phyloP scores from a whole-genome alignment of 2,797 vertebrate species.

The Parauchenoglanis punctatus region DNA sequence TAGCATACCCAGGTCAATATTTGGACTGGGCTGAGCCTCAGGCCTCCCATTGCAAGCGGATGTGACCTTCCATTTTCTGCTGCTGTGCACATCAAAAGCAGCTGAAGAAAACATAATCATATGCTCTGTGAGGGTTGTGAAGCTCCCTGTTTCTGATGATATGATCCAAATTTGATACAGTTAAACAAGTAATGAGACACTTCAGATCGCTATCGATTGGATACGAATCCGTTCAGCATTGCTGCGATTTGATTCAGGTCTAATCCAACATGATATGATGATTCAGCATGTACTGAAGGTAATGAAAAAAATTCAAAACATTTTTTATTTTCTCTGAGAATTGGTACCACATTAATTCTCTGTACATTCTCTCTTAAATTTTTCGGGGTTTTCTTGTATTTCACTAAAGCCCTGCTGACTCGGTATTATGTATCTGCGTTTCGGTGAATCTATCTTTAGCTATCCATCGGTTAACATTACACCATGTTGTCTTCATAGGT shows the following conservation, averaged over 20 bases:
- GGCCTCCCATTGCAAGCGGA: slow-evolving; percentile 47
- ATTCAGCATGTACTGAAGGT: not conserved
- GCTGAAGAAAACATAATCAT: slow-evolving; percentile 46
- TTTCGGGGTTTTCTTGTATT: not conserved
- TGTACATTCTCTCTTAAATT: not conserved
- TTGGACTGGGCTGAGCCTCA: slow-evolving; percentile 49
- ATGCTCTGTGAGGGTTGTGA: not conserved
- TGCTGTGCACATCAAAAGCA: slow-evolving; percentile 48
- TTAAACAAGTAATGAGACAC: not conserved
- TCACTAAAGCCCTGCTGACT: not conserved
- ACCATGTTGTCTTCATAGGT: not conserved
- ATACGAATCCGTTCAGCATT: not conserved
- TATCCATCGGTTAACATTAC: not conserved
- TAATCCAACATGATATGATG: not conserved
- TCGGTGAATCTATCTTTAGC: not conserved
- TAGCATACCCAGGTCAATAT: slow-evolving; percentile 63
- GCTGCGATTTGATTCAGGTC: not conserved
- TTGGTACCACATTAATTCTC: not conserved
- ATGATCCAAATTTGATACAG: not conserved
- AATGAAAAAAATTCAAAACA: too few species aligned
- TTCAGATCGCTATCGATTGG: not conserved
- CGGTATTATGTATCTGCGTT: not conserved
- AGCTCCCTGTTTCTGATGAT: not conserved
- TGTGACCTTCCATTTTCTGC: slow-evolving; percentile 55
- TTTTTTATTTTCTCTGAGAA: not conserved